phyloP scores from a whole-genome alignment of 1,140 invertebrate species.

The Glossosoma conforme region DNA sequence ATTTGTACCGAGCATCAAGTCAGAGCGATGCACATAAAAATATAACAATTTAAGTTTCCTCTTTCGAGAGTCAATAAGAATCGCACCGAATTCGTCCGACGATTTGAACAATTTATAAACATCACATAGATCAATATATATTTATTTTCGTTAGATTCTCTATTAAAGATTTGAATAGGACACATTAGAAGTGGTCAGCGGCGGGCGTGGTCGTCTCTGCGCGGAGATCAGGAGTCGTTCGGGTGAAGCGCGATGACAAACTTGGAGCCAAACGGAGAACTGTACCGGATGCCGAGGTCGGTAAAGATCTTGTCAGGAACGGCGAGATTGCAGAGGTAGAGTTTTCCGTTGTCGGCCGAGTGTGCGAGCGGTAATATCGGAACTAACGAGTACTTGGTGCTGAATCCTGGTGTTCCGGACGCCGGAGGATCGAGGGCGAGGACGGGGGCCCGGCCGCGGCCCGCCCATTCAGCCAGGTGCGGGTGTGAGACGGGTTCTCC shows the following conservation, averaged over 20 bases:
- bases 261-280: constrained; percentile 83
- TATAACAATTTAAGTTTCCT: no score
- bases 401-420: constrained; percentile 58
- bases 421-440: constrained; percentile 77
- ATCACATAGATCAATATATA: no score
- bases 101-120: no score
- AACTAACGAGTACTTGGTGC: constrained; percentile 69
- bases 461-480: constrained; percentile 59
- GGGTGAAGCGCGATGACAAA: constrained; percentile 81
- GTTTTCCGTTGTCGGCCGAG: constrained; percentile 64
- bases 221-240: constrained; percentile 39
- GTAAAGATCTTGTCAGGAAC: constrained; percentile 73
- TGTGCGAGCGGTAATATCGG: constrained; percentile 72
- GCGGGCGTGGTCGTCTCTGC: neutral
- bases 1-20: constrained; percentile 6
- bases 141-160: no score
- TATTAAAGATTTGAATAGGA: no score
- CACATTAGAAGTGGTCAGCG: no score
- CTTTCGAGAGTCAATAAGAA: no score
- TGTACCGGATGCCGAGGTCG: constrained; percentile 74
- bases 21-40: neutral
- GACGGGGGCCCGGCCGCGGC: constrained; percentile 68
- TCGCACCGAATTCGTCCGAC: no score
- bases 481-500: constrained; percentile 38
- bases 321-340: constrained; percentile 83